These are phyloP conservation scores for Aphidius ervi DNA, from an alignment of 1,140 invertebrate species.

Conservation along the genomic window DNA sequence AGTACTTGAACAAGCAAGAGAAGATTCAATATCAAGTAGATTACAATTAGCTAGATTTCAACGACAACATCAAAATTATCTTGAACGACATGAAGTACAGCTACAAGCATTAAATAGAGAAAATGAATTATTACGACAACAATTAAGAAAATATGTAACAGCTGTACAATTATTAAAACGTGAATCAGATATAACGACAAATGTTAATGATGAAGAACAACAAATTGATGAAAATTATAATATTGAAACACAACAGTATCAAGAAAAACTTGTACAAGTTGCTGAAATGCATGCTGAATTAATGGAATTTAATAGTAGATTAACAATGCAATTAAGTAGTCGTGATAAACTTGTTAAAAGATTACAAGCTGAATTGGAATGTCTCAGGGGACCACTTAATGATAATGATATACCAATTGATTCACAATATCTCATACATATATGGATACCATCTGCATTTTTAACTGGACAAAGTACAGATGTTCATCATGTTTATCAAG, in stretches of 20 bases:
- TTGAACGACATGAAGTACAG: slow-evolving; percentile 49
- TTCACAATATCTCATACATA: slow-evolving; percentile 67
- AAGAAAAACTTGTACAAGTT: slow-evolving; percentile 87
- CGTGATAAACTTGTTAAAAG: slow-evolving; percentile 62
- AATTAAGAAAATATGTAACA: slow-evolving; percentile 83
- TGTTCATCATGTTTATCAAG: slow-evolving; percentile 85
- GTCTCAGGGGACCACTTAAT: slow-evolving; percentile 63
- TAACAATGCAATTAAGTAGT: slow-evolving; percentile 45
- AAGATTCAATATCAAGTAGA: slow-evolving; percentile 43
- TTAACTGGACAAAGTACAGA: slow-evolving; percentile 72
- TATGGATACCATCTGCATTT: slow-evolving; percentile 89
- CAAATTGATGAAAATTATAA: slow-evolving; percentile 53
- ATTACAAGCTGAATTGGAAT: slow-evolving; percentile 64
- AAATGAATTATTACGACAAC: slow-evolving; percentile 83
- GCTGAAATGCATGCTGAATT: slow-evolving; percentile 95
- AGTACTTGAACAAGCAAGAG: slow-evolving; percentile 45
- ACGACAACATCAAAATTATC: slow-evolving; percentile 49
- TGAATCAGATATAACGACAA: slow-evolving; percentile 52
- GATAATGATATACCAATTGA: slow-evolving; percentile 48
- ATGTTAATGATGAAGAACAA: slow-evolving; percentile 43
- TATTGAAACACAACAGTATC: slow-evolving; percentile 77
- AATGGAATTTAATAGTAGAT: slow-evolving; percentile 85
- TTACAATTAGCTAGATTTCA: slow-evolving; percentile 45
- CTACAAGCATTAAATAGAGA: slow-evolving; percentile 59
- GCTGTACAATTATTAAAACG: slow-evolving; percentile 80